Conservation (phyloP, 2,888 invertebrate genomes). For the Drosophila paramelanica region DNA sequence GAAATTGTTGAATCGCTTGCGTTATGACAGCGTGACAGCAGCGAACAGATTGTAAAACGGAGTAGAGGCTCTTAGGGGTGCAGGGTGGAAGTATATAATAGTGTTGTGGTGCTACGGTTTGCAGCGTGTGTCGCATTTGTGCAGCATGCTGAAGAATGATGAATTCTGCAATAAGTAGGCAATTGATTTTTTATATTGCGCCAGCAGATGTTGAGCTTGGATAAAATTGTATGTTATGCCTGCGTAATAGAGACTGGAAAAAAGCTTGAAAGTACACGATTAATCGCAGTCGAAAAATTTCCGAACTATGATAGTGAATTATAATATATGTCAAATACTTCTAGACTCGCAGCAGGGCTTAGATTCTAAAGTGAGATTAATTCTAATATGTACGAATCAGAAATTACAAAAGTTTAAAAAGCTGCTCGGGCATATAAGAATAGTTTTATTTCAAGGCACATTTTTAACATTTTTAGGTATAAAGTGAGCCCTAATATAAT, state of each 20-base stretch:
- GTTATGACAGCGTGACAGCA: constrained; percentile 55
- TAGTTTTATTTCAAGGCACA: no score
- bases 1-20: constrained; percentile 67
- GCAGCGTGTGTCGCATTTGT: constrained; percentile 11
- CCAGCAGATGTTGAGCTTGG: constrained; percentile 23
- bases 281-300: not conserved
- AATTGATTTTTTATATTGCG: constrained; percentile 28
- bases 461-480: no score
- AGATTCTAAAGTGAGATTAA: no score
- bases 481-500: no score
- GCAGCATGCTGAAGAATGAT: constrained; percentile 44
- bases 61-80: not conserved
- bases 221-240: constrained; percentile 5
- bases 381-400: no score
- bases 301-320: not conserved
- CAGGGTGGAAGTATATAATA: not conserved
- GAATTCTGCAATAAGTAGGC: constrained; percentile 59
- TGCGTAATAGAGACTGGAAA: constrained; percentile 1
- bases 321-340: no score
- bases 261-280: constrained; percentile 4
- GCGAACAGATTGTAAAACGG: not conserved
- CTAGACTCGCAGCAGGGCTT: no score
- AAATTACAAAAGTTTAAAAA: not conserved
- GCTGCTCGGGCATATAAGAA: no score
- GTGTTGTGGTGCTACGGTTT: not conserved